Evolutionary conservation across 35 echinoderm and acorn worm genomes (phyloP).

Genomic region (Apostichopus japonicus): DNA sequence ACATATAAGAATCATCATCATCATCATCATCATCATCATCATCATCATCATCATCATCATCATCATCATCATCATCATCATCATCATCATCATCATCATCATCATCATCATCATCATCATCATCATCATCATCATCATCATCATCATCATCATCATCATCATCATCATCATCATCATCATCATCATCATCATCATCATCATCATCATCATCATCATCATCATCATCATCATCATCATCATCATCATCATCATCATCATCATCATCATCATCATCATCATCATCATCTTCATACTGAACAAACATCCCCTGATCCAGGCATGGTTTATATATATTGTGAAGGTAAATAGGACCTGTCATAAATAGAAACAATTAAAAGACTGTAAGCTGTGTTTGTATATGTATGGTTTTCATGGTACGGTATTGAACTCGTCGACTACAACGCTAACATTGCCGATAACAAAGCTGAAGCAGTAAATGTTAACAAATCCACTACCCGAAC

Average conservation of each 20-base stretch:
- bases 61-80: neutral
- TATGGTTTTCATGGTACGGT: too few species aligned
- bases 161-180: constrained; percentile 11
- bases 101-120: constrained; percentile 18
- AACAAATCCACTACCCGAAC: too few species aligned
- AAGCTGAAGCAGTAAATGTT: too few species aligned
- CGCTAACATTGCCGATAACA: too few species aligned
- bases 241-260: constrained; percentile 1
- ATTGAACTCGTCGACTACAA: too few species aligned
- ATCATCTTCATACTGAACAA: neutral
- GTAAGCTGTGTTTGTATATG: too few species aligned
- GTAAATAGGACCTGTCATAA: too few species aligned
- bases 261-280: neutral
- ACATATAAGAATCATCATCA: constrained; percentile 24
- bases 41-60: neutral
- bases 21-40: neutral
- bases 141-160: constrained; percentile 18
- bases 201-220: constrained; percentile 40
- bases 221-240: constrained; percentile 33
- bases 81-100: neutral
- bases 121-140: constrained; percentile 8
- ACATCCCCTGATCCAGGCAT: too few species aligned
- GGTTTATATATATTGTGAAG: too few species aligned
- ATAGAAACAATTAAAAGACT: too few species aligned
- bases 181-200: constrained; percentile 19